A percentile compares a stretch with the other conserved stretches of the same genome.
Conservation (phyloP, 2,113 vertebrate genomes). For the Ochotona curzoniae region DNA sequence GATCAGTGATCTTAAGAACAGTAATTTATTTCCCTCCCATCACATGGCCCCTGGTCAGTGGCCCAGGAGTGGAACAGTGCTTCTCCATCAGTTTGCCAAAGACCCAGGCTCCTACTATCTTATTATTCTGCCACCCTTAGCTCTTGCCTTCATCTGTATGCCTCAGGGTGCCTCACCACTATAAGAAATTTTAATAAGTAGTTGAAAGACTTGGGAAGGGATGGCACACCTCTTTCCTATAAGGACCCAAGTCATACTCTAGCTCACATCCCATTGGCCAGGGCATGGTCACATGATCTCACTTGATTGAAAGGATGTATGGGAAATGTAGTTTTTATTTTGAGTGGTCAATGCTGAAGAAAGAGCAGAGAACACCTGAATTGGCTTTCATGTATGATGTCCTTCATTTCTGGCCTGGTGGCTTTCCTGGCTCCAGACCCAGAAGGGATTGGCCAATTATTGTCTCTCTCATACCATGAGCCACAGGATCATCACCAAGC, state of each 20-base stretch:
- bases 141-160: background rate
- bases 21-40: background rate
- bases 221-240: background rate
- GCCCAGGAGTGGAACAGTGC: background rate
- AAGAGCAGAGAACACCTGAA: background rate
- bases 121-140: background rate
- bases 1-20: background rate
- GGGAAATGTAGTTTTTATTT: conserved; percentile 37
- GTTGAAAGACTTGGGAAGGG: background rate
- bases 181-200: background rate
- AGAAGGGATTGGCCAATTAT: background rate
- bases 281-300: background rate
- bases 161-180: background rate
- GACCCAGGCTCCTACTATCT: background rate
- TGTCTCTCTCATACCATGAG: background rate
- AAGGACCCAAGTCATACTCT: background rate
- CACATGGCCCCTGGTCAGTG: background rate
- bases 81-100: background rate
- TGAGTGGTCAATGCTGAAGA: background rate
- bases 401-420: background rate
- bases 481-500: background rate
- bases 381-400: background rate
- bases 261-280: background rate
- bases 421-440: background rate
- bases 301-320: background rate